Conservation (phyloP, 2,888 invertebrate genomes). For the Orchestes rusci region DNA sequence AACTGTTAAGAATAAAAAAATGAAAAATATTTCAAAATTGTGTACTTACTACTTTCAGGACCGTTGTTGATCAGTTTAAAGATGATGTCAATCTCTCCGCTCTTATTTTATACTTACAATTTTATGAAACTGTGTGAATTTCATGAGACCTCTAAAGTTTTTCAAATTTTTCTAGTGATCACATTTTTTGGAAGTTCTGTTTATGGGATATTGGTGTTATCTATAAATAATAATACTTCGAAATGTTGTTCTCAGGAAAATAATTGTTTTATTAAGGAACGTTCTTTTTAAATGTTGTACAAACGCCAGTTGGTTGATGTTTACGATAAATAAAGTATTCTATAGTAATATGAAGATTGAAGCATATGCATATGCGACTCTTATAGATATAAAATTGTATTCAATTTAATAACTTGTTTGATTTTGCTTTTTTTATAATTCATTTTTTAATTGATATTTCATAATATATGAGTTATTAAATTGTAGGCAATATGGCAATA, state of each 20-base stretch:
- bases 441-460: not conserved
- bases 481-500: slow-evolving; percentile 15
- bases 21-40: too few species aligned
- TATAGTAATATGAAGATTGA: slow-evolving; percentile 2
- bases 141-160: too few species aligned
- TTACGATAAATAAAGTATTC: slow-evolving; percentile 5
- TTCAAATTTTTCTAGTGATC: slow-evolving; percentile 3
- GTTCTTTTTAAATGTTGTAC: slow-evolving; percentile 17
- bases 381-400: slow-evolving; percentile 7
- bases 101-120: too few species aligned
- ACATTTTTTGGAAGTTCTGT: slow-evolving; percentile 4
- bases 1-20: too few species aligned
- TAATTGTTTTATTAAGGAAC: slow-evolving; percentile 17
- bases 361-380: slow-evolving; percentile 15
- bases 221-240: slow-evolving; percentile 21
- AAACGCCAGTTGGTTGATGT: slow-evolving; percentile 21
- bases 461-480: slow-evolving; percentile 14
- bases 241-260: slow-evolving; percentile 14
- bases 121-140: too few species aligned
- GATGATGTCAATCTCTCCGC: too few species aligned
- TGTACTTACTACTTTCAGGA: too few species aligned
- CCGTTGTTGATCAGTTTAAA: too few species aligned
- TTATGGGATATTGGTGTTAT: slow-evolving; percentile 13
- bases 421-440: too few species aligned
- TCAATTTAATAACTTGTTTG: slow-evolving; percentile 19